A percentile compares a stretch with the other conserved stretches of the same genome.
Conservation (phyloP, 2,113 vertebrate species). For the Oreochromis tanganicae region DNA sequence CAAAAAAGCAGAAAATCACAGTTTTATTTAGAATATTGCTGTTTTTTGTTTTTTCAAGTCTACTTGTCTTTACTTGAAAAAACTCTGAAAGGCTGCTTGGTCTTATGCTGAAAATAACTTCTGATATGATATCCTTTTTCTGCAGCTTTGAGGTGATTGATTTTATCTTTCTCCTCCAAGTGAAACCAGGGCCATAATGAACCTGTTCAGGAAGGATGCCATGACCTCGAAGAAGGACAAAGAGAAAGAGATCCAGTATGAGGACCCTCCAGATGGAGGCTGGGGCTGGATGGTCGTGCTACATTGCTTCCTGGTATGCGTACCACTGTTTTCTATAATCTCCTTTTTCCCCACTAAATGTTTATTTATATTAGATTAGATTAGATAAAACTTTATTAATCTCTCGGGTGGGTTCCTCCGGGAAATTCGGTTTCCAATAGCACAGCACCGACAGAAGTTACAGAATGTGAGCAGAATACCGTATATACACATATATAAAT, state of each 20-base stretch:
- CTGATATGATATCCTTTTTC: rapidly evolving
- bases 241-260: slow-evolving; percentile 44
- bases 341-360: neutral
- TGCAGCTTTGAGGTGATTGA: neutral
- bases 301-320: slow-evolving; percentile 88
- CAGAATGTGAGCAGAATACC: no score
- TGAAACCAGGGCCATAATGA: slow-evolving; percentile 61
- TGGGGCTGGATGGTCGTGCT: slow-evolving; percentile 91
- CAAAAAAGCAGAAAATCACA: neutral
- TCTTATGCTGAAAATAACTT: neutral
- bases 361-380: neutral
- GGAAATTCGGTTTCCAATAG: no score
- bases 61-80: neutral
- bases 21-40: neutral
- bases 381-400: no score
- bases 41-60: neutral
- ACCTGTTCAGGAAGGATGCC: slow-evolving; percentile 52
- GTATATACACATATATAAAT: no score
- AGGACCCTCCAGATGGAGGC: slow-evolving; percentile 72
- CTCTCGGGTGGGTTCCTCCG: no score
- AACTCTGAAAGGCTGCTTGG: neutral
- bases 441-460: no score
- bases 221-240: slow-evolving; percentile 46
- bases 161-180: slow-evolving; percentile 11
- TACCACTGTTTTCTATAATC: neutral